Evolutionary conservation across 92 coral and sea anemone genomes (phyloP).

Genomic region (Phenganax marumi): DNA sequence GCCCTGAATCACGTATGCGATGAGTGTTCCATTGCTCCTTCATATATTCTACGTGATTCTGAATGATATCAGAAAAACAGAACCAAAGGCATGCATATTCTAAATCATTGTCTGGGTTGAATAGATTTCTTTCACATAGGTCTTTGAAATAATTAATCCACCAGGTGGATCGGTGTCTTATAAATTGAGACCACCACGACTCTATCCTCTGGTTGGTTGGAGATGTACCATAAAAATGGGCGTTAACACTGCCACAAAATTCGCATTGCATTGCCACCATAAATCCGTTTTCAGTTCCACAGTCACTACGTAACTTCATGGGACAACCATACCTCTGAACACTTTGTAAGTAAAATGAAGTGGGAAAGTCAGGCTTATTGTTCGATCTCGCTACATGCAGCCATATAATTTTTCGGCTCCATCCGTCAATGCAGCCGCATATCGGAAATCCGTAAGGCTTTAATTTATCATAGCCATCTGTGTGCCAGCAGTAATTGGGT

Average conservation of each 20-base stretch:
- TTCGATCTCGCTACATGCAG: neutral
- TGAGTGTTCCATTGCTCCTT: slow-evolving; percentile 63
- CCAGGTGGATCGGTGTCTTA: neutral
- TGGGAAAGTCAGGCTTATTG: neutral
- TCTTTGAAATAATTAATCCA: no score
- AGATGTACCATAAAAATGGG: slow-evolving; percentile 5
- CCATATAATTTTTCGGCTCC: slow-evolving; percentile 5
- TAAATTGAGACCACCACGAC: neutral
- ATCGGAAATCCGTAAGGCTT: neutral
- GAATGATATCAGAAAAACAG: slow-evolving; percentile 39
- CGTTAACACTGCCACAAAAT: neutral
- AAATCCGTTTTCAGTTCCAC: no score
- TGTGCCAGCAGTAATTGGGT: no score
- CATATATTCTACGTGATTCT: slow-evolving; percentile 38
- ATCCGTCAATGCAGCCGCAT: no score
- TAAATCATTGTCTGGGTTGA: slow-evolving; percentile 5
- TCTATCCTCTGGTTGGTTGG: slow-evolving; percentile 23
- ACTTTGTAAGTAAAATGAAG: neutral
- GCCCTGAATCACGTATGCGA: slow-evolving; percentile 53
- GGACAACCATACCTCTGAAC: neutral
- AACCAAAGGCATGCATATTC: slow-evolving; percentile 65
- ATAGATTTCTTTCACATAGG: neutral
- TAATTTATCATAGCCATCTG: slow-evolving; percentile 1
- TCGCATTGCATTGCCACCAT: slow-evolving; percentile 15
- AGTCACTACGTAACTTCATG: neutral